phyloP scores from a whole-genome alignment of 2,888 invertebrate genomes.

The Plutella xylostella region DNA sequence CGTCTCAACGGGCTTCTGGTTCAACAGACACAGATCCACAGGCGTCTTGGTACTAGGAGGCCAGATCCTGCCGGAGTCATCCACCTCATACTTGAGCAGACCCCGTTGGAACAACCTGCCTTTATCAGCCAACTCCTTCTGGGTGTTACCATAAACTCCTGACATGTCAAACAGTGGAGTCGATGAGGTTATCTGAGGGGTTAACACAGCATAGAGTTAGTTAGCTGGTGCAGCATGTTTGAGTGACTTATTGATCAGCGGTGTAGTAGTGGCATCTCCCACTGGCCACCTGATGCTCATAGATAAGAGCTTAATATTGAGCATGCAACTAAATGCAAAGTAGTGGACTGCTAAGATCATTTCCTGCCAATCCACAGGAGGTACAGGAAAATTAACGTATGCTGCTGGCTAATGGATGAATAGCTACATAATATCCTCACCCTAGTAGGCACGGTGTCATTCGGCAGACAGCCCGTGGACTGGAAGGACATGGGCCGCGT shows the following conservation, averaged over 20 bases:
- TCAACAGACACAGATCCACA: neutral
- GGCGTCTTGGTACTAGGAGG: neutral
- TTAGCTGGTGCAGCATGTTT: neutral
- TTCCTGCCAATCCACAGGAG: no score
- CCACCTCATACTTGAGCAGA: slow-evolving; percentile 26
- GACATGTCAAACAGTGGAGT: slow-evolving; percentile 7
- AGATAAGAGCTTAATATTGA: neutral
- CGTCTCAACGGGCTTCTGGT: neutral
- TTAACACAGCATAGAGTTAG: neutral
- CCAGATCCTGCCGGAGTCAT: neutral
- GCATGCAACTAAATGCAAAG: neutral
- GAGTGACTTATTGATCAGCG: no score
- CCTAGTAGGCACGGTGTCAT: neutral
- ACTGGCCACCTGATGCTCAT: neutral
- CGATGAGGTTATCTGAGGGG: slow-evolving; percentile 1
- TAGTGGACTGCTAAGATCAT: no score
- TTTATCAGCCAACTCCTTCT: slow-evolving; percentile 14
- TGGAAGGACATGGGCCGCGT: slow-evolving; percentile 7
- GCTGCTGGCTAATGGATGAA: no score
- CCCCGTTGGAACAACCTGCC: slow-evolving; percentile 30
- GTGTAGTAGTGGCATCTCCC: neutral
- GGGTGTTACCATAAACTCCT: slow-evolving; percentile 1
- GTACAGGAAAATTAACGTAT: no score
- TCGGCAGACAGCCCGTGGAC: slow-evolving; percentile 1
- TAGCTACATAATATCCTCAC: neutral